Evolutionary conservation across 2,113 vertebrate species (phyloP).

Genomic region (Garra rufa): DNA sequence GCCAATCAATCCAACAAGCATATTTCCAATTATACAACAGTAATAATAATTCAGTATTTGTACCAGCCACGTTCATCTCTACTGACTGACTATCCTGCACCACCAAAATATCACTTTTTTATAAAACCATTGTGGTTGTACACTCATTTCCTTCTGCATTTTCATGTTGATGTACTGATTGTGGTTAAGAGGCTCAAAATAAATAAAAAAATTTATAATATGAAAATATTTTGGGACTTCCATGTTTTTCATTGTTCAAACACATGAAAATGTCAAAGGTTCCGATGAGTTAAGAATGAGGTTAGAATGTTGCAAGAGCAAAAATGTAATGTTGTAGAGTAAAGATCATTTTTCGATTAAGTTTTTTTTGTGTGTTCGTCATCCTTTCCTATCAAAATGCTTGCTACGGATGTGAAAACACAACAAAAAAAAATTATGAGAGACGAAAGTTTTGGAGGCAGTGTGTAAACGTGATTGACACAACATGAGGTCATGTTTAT

Average conservation of each 20-base stretch:
- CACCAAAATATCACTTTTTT: background rate
- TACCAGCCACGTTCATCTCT: background rate
- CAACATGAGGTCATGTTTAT: too few relatives aligned
- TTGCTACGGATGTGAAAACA: too few relatives aligned
- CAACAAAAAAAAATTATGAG: too few relatives aligned
- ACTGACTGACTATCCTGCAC: background rate
- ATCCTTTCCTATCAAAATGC: too few relatives aligned
- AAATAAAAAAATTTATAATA: too few relatives aligned
- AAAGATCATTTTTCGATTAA: too few relatives aligned
- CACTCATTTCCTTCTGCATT: background rate
- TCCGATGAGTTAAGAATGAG: background rate
- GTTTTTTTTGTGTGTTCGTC: too few relatives aligned
- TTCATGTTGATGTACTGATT: background rate
- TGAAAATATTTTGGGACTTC: background rate
- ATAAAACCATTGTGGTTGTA: background rate
- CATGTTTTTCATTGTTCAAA: background rate
- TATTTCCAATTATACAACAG: background rate
- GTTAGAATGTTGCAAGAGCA: background rate
- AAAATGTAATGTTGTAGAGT: background rate
- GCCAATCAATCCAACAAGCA: background rate
- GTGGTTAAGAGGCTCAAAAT: background rate
- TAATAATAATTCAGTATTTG: too few relatives aligned
- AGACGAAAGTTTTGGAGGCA: too few relatives aligned
- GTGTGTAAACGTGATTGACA: too few relatives aligned
- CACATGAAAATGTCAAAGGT: background rate